phyloP scores from a whole-genome alignment of 2,113 vertebrate species.

The Heterotis niloticus region DNA sequence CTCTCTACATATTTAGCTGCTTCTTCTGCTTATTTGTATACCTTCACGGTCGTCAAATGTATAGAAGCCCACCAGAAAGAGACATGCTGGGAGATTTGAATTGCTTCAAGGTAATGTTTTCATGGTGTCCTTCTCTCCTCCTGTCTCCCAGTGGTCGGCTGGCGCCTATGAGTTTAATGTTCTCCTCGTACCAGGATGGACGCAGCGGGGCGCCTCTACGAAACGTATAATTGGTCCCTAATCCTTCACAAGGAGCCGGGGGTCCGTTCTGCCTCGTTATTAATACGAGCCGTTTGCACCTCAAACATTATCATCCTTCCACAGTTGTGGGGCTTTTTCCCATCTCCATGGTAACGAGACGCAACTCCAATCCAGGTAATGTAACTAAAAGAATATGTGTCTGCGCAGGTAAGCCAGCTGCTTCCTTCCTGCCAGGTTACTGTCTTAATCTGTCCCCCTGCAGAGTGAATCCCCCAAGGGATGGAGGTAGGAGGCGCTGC shows the following conservation, averaged over 20 bases:
- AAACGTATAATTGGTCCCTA: slow-evolving; percentile 79
- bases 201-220: slow-evolving; percentile 69
- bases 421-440: slow-evolving; percentile 61
- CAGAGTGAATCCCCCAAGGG: slow-evolving; percentile 7
- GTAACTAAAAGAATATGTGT: slow-evolving; percentile 49
- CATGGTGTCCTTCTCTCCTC: slow-evolving; percentile 5
- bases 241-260: slow-evolving; percentile 56
- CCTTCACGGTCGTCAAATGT: not conserved
- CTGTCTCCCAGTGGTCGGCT: slow-evolving; percentile 33
- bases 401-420: slow-evolving; percentile 46
- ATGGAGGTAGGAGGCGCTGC: not conserved
- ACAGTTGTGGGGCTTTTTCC: slow-evolving; percentile 30
- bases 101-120: slow-evolving; percentile 29
- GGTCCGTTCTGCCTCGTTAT: slow-evolving; percentile 22
- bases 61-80: not conserved
- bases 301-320: slow-evolving; percentile 33
- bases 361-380: slow-evolving; percentile 42
- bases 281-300: slow-evolving; percentile 31
- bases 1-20: not conserved
- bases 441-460: slow-evolving; percentile 41
- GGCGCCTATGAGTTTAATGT: slow-evolving; percentile 66
- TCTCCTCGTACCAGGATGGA: slow-evolving; percentile 71
- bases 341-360: slow-evolving; percentile 33
- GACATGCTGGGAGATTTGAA: not conserved
- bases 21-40: not conserved